Evolutionary conservation across 1,140 invertebrate species (phyloP), one percentile per base, ranked within the genome.

Genomic region (Zophobas atratus): DNA sequence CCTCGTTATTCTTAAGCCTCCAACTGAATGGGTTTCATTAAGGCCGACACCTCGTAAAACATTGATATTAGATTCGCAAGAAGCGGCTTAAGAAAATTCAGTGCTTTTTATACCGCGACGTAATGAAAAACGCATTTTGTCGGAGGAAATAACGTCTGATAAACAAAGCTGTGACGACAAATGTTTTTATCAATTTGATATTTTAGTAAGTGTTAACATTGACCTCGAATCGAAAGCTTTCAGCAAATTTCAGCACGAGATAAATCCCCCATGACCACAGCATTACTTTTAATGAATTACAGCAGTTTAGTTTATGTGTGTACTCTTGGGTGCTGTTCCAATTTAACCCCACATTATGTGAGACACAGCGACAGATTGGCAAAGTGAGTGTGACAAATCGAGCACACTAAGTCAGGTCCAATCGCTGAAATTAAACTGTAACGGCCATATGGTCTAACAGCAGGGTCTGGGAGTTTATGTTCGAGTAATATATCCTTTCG

Each of bases 11-110:
- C 77, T 81, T 80, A 79, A 82, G 77, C 77, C 79, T 77, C 41
- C 41, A n/a, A 73, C 77, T 79, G 79, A 81, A 81, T 82, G 75
- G 80, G 70, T 83, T 84, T 84, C 82, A 83, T 83, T 84, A 84
- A 76, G 79, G 74, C 77, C 81, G 80, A 84, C 83, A 83, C 80
- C 80, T 82, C 82, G 82, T 83, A 83, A 82, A 84, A 84, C 82
- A 84, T 78, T 77, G 77, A 81, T 81, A 82, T 83, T 82, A 78
- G 75, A 67, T 67, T 67, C 60, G 3, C 38, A 67, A 67, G 60
- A 43, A 38, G 33, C 70, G 36, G 20, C 70, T 35, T 51, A 51
- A 5, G 70, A 53, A 72, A 51, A 72, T 72, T 72, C 46, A 67
- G 36, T 67, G 60, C 60, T 67, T 67, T 67, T 67, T 67, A 67